Conservation (phyloP, 2,888 invertebrate species). For the Ennomos erosarius region DNA sequence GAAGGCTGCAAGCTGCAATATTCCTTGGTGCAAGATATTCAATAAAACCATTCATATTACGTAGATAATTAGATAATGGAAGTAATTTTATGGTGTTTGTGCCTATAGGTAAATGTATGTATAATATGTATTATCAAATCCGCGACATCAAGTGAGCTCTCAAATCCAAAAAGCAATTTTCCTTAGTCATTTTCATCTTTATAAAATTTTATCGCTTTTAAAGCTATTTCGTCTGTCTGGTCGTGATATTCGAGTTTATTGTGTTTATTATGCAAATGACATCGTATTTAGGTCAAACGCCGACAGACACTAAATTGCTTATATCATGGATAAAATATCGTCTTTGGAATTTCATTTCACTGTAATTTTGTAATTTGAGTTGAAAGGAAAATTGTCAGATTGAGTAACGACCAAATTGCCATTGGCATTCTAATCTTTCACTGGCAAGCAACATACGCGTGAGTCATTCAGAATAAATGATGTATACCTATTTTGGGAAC, state of each 20-base stretch:
- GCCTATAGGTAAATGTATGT: too few species aligned
- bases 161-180: conserved; percentile 6
- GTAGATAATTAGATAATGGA: too few species aligned
- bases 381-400: conserved; percentile 26
- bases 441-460: conserved; percentile 47
- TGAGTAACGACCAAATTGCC: conserved; percentile 20
- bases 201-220: conserved; percentile 28
- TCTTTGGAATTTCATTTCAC: conserved; percentile 28
- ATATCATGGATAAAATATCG: conserved; percentile 19
- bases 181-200: conserved; percentile 28
- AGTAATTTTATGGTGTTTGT: too few species aligned
- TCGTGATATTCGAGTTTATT: conserved; percentile 38
- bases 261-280: conserved; percentile 34
- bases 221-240: conserved; percentile 29
- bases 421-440: conserved; percentile 39
- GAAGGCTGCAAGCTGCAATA: conserved; percentile 62
- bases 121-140: not conserved
- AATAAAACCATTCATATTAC: conserved; percentile 41
- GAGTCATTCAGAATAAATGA: conserved; percentile 63
- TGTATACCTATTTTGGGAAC: conserved; percentile 70
- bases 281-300: conserved; percentile 25
- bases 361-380: conserved; percentile 25
- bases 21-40: conserved; percentile 52
- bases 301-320: conserved; percentile 23
- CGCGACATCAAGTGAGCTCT: not conserved